Conservation (phyloP, 2,888 invertebrate species). For the Lucinisca nassula region DNA sequence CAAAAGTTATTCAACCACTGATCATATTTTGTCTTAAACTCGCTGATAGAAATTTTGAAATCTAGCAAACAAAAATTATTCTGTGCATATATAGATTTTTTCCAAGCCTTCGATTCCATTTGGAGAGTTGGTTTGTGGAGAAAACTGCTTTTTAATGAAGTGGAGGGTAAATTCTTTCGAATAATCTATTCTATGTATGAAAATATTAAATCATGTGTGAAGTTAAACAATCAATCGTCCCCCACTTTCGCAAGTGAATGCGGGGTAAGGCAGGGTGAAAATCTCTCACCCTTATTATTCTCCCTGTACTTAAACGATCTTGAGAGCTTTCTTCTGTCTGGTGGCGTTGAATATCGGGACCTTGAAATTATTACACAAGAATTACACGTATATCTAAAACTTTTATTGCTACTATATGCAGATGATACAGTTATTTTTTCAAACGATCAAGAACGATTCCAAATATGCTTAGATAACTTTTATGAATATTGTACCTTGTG, state of each 20-base stretch:
- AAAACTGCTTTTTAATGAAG: neutral
- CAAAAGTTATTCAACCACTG: constrained; percentile 8
- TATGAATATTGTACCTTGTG: constrained; percentile 29
- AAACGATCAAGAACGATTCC: constrained; percentile 11
- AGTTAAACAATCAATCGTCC: constrained; percentile 2
- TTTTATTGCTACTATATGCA: constrained; percentile 33
- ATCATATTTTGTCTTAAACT: neutral
- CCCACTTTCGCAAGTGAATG: constrained; percentile 25
- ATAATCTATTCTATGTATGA: constrained; percentile 18
- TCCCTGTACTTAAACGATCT: constrained; percentile 48
- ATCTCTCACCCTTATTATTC: constrained; percentile 36
- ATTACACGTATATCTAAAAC: constrained; percentile 1
- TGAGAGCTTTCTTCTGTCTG: constrained; percentile 19
- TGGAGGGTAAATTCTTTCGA: neutral
- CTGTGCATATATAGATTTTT: constrained; percentile 17
- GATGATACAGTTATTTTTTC: constrained; percentile 43
- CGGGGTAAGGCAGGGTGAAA: constrained; percentile 36
- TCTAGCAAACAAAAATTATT: constrained; percentile 23
- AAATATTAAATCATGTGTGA: constrained; percentile 46
- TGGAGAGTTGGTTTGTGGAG: constrained; percentile 1
- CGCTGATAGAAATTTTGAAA: constrained; percentile 1
- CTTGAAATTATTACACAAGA: neutral
- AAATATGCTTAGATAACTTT: constrained; percentile 26
- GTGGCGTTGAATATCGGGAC: neutral
- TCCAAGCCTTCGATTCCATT: constrained; percentile 5